A percentile compares a stretch with the other conserved stretches of the same genome.
These are phyloP conservation scores for Anodontia alba DNA, from an alignment of 2,888 invertebrate genomes.

Conservation along the genomic window DNA sequence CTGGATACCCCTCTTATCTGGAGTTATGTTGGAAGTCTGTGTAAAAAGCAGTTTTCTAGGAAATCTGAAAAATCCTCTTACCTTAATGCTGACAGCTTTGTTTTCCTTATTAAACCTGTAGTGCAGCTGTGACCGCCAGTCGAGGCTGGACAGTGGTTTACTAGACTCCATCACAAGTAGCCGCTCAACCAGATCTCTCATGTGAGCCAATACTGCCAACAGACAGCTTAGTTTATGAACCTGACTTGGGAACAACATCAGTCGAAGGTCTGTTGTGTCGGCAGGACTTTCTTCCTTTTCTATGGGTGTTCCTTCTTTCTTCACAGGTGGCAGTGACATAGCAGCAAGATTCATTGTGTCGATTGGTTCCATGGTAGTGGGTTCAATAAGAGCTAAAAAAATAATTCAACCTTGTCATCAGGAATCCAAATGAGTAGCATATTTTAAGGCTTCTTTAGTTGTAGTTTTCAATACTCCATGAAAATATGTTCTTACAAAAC, in stretches of 20 bases:
- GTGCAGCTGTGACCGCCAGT: constrained; percentile 79
- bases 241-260: constrained; percentile 82
- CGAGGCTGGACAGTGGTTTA: constrained; percentile 69
- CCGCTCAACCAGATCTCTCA: constrained; percentile 73
- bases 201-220: constrained; percentile 78
- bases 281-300: constrained; percentile 49
- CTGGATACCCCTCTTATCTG: too few species aligned
- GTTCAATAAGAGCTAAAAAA: constrained; percentile 67
- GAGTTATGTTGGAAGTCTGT: too few species aligned
- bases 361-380: constrained; percentile 74
- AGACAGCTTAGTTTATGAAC: constrained; percentile 78
- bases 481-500: too few species aligned
- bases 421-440: too few species aligned
- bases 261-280: constrained; percentile 69
- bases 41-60: too few species aligned
- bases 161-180: constrained; percentile 62
- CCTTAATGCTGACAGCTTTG: constrained; percentile 72
- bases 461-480: too few species aligned
- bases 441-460: too few species aligned
- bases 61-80: too few species aligned
- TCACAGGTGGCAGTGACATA: constrained; percentile 59
- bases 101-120: constrained; percentile 71
- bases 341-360: constrained; percentile 79
- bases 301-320: constrained; percentile 55
- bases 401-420: too few species aligned